Percentiles rank a stretch among this genome's conserved stretches.
phyloP scores from a whole-genome alignment of 1,140 invertebrate species.

The Panulirus ornatus region DNA sequence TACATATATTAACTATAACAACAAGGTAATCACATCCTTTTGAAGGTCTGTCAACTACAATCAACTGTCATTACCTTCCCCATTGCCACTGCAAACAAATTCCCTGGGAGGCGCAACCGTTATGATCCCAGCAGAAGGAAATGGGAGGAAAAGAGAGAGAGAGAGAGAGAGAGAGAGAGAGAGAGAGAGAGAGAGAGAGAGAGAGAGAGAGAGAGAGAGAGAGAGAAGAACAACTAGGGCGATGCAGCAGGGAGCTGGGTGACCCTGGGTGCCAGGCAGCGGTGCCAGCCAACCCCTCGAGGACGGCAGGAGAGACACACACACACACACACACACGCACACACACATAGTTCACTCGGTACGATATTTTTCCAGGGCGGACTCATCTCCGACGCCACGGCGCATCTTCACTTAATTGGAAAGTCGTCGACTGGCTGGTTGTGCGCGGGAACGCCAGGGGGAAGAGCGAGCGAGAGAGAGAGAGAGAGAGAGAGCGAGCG shows the following conservation, averaged over 20 bases:
- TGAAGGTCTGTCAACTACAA: neutral
- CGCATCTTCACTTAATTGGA: constrained; percentile 42
- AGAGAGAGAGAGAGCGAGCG: too few relatives aligned
- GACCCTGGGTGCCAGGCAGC: constrained; percentile 16
- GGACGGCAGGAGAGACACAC: neutral
- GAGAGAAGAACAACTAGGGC: too few relatives aligned
- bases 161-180: too few relatives aligned
- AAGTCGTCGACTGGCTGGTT: constrained; percentile 6
- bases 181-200: too few relatives aligned
- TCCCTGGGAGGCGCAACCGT: neutral
- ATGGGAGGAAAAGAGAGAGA: too few relatives aligned
- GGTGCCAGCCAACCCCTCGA: constrained; percentile 1
- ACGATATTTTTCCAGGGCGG: constrained; percentile 25
- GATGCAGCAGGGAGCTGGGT: neutral
- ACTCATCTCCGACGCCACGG: constrained; percentile 5
- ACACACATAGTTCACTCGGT: constrained; percentile 33
- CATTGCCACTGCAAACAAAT: neutral
- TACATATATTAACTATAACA: neutral
- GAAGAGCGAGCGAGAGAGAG: too few relatives aligned
- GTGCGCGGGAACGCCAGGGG: neutral
- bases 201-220: too few relatives aligned
- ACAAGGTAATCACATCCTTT: neutral
- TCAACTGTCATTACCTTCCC: neutral
- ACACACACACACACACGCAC: too few relatives aligned
- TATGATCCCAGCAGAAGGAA: neutral